phyloP scores from a whole-genome alignment of 2,888 invertebrate genomes.

The Pristionchus exspectatus region DNA sequence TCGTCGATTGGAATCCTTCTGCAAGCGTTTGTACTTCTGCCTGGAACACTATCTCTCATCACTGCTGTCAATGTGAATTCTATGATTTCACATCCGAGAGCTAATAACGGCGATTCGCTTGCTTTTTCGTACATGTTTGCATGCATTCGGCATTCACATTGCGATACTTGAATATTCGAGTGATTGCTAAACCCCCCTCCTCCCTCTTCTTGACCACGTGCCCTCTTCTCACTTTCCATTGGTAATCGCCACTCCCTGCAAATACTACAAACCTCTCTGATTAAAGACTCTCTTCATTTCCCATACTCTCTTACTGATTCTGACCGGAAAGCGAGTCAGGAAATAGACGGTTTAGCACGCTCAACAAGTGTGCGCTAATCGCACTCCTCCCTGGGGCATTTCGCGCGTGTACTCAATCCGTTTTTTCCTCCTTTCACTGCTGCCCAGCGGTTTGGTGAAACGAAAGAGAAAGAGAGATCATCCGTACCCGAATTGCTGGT shows the following conservation, averaged over 20 bases:
- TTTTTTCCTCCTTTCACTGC: neutral
- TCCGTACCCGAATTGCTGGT: neutral
- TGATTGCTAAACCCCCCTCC: neutral
- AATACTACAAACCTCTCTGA: neutral
- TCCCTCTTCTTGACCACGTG: neutral
- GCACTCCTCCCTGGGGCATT: neutral
- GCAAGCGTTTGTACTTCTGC: no score
- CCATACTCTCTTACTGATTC: neutral
- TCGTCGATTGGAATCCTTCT: no score
- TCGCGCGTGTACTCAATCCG: constrained; percentile 9
- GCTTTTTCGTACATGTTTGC: neutral
- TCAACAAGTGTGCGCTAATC: neutral
- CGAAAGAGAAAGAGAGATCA: constrained; percentile 18
- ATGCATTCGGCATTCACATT: no score
- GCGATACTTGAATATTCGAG: neutral
- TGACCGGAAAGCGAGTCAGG: neutral
- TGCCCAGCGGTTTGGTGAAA: constrained; percentile 7
- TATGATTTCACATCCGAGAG: neutral
- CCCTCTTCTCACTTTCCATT: neutral
- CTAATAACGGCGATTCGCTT: neutral
- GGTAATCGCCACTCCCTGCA: neutral
- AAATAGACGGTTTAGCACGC: neutral
- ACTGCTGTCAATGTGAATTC: neutral
- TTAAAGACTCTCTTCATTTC: neutral
- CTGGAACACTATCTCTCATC: no score